These are phyloP conservation scores for Antheraea mylitta DNA, from an alignment of 1,140 invertebrate genomes.

Conservation along the genomic window DNA sequence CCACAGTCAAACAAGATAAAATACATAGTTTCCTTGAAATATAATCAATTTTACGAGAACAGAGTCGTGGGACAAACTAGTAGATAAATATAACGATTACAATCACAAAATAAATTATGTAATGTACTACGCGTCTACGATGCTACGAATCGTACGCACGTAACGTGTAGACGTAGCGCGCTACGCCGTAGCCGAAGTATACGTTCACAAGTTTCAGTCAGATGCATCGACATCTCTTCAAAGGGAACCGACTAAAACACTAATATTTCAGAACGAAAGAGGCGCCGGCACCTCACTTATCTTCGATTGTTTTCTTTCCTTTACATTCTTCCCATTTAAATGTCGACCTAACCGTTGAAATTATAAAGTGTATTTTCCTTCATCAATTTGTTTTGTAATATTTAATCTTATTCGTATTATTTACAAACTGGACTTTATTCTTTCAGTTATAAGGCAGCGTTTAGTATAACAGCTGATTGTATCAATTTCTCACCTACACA, in stretches of 20 bases:
- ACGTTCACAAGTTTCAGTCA: constrained; percentile 26
- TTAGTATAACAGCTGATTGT: constrained; percentile 4
- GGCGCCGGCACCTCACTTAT: constrained; percentile 49
- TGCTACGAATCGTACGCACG: constrained; percentile 2
- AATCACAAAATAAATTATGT: not conserved
- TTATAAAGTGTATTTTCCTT: constrained; percentile 25
- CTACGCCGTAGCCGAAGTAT: constrained; percentile 34
- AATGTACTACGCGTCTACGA: not conserved
- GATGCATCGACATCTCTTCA: constrained; percentile 39
- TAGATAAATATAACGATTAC: not conserved
- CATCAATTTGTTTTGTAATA: constrained; percentile 12
- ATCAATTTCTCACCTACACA: constrained; percentile 59
- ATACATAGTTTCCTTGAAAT: too few species aligned
- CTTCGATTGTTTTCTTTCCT: constrained; percentile 46
- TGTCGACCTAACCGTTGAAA: constrained; percentile 23
- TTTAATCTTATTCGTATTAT: not conserved
- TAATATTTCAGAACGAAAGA: constrained; percentile 58
- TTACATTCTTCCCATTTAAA: constrained; percentile 20
- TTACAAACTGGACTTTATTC: not conserved
- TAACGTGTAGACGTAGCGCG: constrained; percentile 23
- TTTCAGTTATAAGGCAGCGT: not conserved
- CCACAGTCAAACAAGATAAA: too few species aligned
- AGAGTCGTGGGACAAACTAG: too few species aligned
- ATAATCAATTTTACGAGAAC: too few species aligned
- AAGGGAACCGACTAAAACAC: constrained; percentile 59